Conservation (phyloP, 2,797 vertebrate genomes). For the Clarias pachynema region DNA sequence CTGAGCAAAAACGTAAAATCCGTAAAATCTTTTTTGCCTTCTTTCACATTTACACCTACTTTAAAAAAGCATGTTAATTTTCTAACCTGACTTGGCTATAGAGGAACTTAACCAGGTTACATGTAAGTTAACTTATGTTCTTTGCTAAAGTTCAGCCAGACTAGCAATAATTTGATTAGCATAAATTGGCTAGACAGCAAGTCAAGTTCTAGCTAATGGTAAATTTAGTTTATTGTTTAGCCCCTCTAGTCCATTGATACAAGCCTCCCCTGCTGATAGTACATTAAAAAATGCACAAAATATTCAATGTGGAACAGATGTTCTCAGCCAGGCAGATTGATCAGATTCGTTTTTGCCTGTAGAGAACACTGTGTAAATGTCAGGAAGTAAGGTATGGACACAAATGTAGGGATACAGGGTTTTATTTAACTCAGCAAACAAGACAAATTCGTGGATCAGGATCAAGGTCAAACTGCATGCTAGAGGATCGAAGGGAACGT, state of each 20-base stretch:
- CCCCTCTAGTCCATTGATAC: not conserved
- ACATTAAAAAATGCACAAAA: not conserved
- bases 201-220: not conserved
- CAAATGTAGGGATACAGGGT: too few relatives aligned
- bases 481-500: too few relatives aligned
- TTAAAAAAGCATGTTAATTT: not conserved
- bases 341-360: constrained; percentile 13
- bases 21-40: not conserved
- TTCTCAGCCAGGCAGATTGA: constrained; percentile 5
- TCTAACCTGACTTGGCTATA: not conserved
- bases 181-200: not conserved
- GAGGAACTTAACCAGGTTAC: not conserved
- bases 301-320: constrained; percentile 17
- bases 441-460: too few relatives aligned
- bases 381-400: too few relatives aligned
- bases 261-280: not conserved
- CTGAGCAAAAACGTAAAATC: not conserved
- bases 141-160: not conserved
- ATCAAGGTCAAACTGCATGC: too few relatives aligned
- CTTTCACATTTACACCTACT: not conserved
- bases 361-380: not conserved
- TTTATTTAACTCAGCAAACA: too few relatives aligned
- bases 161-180: not conserved
- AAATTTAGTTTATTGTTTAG: not conserved
- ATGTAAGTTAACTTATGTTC: not conserved